Evolutionary conservation across 2,797 vertebrate genomes (phyloP).

Genomic region (Poeciliopsis paucimaculata): DNA sequence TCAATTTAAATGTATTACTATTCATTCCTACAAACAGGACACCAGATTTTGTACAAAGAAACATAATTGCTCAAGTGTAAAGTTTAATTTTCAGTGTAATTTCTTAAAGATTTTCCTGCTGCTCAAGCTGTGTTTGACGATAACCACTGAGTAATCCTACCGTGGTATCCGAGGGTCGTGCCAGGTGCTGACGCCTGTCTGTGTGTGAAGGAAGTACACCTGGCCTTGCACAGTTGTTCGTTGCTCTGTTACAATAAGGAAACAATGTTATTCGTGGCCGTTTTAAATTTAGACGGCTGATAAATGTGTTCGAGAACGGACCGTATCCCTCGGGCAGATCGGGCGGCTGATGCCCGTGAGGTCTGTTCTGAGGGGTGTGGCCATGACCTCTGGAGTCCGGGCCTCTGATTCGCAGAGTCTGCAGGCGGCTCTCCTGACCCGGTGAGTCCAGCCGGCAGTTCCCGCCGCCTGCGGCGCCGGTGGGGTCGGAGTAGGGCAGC

Average conservation of each 20-base stretch:
- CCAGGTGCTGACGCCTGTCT: slow-evolving; percentile 98
- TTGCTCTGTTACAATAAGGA: slow-evolving; percentile 83
- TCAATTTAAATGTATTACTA: not conserved
- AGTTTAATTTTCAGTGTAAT: not conserved
- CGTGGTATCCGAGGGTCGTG: slow-evolving; percentile 96
- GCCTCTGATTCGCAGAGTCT: slow-evolving; percentile 89
- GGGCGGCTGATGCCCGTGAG: slow-evolving; percentile 93
- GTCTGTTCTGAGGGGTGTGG: slow-evolving; percentile 93
- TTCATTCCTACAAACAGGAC: not conserved
- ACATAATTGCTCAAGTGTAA: not conserved
- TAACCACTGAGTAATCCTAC: slow-evolving; percentile 66
- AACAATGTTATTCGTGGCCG: not conserved
- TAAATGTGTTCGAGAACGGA: slow-evolving; percentile 30
- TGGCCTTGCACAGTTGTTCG: slow-evolving; percentile 96
- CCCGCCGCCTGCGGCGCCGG: slow-evolving; percentile 91
- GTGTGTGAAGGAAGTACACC: slow-evolving; percentile 97
- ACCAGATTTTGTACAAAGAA: not conserved
- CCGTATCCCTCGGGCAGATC: slow-evolving; percentile 90
- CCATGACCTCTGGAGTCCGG: slow-evolving; percentile 87
- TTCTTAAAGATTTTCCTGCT: slow-evolving; percentile 8
- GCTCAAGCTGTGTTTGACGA: slow-evolving; percentile 18
- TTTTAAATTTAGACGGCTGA: not conserved
- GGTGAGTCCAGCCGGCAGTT: slow-evolving; percentile 92
- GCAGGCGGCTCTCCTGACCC: slow-evolving; percentile 89
- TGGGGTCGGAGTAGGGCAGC: slow-evolving; percentile 91